These are phyloP conservation scores for Eulithis testata DNA, from an alignment of 2,888 invertebrate species.

Conservation along the genomic window DNA sequence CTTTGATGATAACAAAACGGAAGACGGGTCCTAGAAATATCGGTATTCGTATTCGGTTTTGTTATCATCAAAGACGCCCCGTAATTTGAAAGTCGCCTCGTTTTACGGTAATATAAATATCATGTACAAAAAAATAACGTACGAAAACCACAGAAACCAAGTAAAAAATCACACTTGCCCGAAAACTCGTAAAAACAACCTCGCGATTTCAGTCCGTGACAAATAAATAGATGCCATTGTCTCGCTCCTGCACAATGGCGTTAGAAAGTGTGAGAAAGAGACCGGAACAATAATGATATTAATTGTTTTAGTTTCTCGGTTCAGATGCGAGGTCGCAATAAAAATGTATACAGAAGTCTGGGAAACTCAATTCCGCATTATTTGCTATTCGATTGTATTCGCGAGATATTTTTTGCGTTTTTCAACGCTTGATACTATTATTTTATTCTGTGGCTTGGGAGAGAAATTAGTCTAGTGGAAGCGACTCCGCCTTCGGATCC, in stretches of 20 bases:
- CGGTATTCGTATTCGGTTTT: too few species aligned
- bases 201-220: slow-evolving; percentile 62
- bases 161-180: slow-evolving; percentile 25
- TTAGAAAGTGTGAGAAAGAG: slow-evolving; percentile 81
- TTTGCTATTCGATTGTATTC: slow-evolving; percentile 30
- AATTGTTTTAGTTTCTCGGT: slow-evolving; percentile 61
- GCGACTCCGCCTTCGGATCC: too few species aligned
- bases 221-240: slow-evolving; percentile 69
- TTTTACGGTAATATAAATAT: too few species aligned
- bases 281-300: slow-evolving; percentile 61
- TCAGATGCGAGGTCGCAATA: slow-evolving; percentile 39
- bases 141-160: not conserved
- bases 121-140: too few species aligned
- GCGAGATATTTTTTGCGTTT: too few species aligned
- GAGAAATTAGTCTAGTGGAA: too few species aligned
- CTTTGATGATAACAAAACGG: too few species aligned
- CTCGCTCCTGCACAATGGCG: slow-evolving; percentile 70
- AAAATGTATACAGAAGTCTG: slow-evolving; percentile 36
- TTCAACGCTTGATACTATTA: too few species aligned
- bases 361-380: slow-evolving; percentile 32
- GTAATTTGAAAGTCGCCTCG: too few species aligned
- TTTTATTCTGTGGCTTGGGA: too few species aligned
- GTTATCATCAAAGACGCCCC: too few species aligned
- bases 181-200: slow-evolving; percentile 45
- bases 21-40: too few species aligned